These are phyloP conservation scores for Bactericera cockerelli DNA, from an alignment of 1,140 invertebrate genomes.

Conservation along the genomic window DNA sequence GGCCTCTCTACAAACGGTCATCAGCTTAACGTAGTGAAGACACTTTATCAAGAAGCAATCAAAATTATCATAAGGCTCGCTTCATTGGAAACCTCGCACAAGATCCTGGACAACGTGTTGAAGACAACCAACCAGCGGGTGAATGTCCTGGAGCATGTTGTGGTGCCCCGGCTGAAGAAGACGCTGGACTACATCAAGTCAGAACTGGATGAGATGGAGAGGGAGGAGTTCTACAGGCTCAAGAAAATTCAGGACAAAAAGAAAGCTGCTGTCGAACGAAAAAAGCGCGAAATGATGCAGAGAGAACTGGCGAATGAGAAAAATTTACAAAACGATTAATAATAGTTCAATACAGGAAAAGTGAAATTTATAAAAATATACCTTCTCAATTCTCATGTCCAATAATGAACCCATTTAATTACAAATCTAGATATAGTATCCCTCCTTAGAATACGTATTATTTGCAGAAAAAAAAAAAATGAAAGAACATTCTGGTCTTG, in stretches of 20 bases:
- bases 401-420: no score
- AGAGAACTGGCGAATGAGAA: not conserved
- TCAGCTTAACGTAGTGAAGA: constrained; percentile 52
- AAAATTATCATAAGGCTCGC: constrained; percentile 51
- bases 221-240: constrained; percentile 69
- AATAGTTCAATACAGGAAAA: no score
- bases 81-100: constrained; percentile 54
- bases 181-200: constrained; percentile 58
- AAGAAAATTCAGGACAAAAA: constrained; percentile 58
- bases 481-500: no score
- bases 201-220: constrained; percentile 65
- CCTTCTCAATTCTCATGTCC: no score
- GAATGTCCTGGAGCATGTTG: constrained; percentile 68
- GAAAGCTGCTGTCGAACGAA: not conserved
- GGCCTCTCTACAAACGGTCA: constrained; percentile 54
- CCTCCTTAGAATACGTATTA: no score
- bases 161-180: constrained; percentile 56
- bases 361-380: not conserved
- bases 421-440: no score
- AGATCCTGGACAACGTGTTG: constrained; percentile 39
- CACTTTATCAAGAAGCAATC: constrained; percentile 49
- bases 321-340: not conserved
- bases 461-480: no score
- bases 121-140: constrained; percentile 39
- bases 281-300: not conserved